A percentile compares a stretch with the other conserved stretches of the same genome.
phyloP scores from a whole-genome alignment of 2,797 vertebrate species.

The Crocodylus rhombifer region DNA sequence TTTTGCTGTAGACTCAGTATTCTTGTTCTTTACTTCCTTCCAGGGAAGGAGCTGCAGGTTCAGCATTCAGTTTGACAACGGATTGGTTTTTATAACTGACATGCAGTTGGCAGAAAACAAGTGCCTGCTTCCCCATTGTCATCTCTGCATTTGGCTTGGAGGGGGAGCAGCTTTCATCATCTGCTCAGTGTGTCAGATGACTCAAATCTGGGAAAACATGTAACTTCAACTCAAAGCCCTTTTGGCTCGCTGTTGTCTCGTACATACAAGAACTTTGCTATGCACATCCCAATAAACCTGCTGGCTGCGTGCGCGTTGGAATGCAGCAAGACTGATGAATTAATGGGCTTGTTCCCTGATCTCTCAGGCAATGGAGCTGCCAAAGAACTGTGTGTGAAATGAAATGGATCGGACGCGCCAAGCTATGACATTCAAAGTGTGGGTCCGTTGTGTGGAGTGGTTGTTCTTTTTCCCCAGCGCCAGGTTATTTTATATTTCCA shows the following conservation, averaged over 20 bases:
- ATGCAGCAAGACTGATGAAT: background rate
- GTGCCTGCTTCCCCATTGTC: background rate
- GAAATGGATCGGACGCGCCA: background rate
- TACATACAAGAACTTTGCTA: background rate
- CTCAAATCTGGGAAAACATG: background rate
- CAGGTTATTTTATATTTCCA: background rate
- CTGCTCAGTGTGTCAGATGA: background rate
- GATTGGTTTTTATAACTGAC: background rate
- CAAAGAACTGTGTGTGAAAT: background rate
- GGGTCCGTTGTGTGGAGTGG: background rate
- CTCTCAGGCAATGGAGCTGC: background rate
- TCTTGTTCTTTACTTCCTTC: rapidly evolving
- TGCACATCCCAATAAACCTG: rapidly evolving
- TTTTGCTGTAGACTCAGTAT: rapidly evolving
- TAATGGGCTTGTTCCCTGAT: background rate
- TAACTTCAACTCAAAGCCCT: background rate
- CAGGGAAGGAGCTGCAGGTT: background rate
- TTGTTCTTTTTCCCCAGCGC: background rate
- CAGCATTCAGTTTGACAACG: background rate
- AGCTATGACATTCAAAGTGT: background rate
- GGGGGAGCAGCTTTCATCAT: background rate
- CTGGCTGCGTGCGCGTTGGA: background rate
- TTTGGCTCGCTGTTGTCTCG: background rate
- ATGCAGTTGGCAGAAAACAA: background rate
- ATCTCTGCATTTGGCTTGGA: background rate